Evolutionary conservation across 2,888 invertebrate species (phyloP).

Genomic region (Orthonevra nobilis): DNA sequence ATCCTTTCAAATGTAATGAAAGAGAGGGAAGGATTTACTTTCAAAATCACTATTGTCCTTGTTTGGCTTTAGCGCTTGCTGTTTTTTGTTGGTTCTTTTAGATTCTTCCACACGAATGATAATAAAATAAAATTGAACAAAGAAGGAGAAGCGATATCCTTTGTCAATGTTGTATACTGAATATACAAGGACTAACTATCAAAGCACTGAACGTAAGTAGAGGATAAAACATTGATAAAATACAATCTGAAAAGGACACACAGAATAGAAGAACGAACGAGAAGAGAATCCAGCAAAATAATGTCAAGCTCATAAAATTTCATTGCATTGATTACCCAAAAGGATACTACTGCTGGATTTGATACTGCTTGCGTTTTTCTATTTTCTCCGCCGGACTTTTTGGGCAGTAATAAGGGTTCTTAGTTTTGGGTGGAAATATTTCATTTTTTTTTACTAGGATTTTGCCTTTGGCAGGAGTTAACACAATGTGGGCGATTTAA

Average conservation of each 20-base stretch:
- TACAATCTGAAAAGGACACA: constrained; percentile 13
- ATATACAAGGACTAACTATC: constrained; percentile 21
- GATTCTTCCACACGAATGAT: constrained; percentile 50
- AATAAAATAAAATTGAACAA: constrained; percentile 9
- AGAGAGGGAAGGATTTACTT: constrained; percentile 15
- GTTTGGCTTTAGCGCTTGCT: constrained; percentile 5
- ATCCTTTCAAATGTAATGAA: constrained; percentile 26
- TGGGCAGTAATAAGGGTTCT: too few relatives aligned
- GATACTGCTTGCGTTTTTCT: constrained; percentile 35
- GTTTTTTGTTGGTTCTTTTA: constrained; percentile 5
- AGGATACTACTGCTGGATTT: constrained; percentile 44
- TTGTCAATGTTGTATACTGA: constrained; percentile 30
- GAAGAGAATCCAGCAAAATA: neutral
- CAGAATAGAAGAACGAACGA: neutral
- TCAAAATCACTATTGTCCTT: constrained; percentile 13
- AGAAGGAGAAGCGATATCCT: constrained; percentile 8
- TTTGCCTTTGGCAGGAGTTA: too few relatives aligned
- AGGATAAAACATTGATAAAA: constrained; percentile 25
- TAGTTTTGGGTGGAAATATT: too few relatives aligned
- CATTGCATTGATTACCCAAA: constrained; percentile 68
- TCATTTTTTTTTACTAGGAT: too few relatives aligned
- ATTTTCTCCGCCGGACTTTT: too few relatives aligned
- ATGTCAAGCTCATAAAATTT: constrained; percentile 58
- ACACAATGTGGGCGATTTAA: too few relatives aligned
- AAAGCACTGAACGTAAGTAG: constrained; percentile 1